Percentiles rank a stretch among this genome's conserved stretches.
Evolutionary conservation across 2,113 vertebrate species (phyloP).

Genomic region (Crotophaga sulcirostris): DNA sequence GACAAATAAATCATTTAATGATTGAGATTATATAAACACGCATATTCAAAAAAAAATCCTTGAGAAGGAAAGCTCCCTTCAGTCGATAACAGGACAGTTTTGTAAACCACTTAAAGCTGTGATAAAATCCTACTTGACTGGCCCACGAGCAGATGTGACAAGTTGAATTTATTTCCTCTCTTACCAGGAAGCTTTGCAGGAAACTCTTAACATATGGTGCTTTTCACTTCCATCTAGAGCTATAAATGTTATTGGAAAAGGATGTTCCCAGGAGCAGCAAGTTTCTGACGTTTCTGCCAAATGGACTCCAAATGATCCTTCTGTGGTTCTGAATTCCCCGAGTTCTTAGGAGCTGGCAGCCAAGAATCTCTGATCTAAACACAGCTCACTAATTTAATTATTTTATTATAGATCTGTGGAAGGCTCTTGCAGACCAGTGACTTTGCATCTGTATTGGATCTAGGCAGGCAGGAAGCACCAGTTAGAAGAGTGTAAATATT

Average conservation of each 20-base stretch:
- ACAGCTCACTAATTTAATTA: conserved; percentile 89
- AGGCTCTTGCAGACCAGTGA: conserved; percentile 73
- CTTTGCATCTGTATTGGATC: conserved; percentile 82
- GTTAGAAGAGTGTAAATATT: conserved; percentile 78
- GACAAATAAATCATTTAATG: conserved; percentile 72
- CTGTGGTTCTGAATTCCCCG: conserved; percentile 81
- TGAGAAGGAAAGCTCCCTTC: conserved; percentile 69
- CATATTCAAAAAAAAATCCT: conserved; percentile 17
- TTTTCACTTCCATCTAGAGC: conserved; percentile 82
- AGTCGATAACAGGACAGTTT: conserved; percentile 87
- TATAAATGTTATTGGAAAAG: conserved; percentile 87
- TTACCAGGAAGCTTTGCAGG: conserved; percentile 89
- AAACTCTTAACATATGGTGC: conserved; percentile 89
- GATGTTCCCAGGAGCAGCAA: conserved; percentile 84
- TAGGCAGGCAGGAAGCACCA: conserved; percentile 70
- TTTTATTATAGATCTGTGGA: conserved; percentile 82
- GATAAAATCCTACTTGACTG: conserved; percentile 91
- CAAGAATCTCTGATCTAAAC: conserved; percentile 82
- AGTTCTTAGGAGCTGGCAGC: conserved; percentile 83
- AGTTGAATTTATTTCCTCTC: conserved; percentile 90
- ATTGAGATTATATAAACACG: conserved; percentile 72
- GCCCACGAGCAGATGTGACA: conserved; percentile 91
- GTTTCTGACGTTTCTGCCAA: conserved; percentile 83
- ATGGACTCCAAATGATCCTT: conserved; percentile 85
- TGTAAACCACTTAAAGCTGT: conserved; percentile 90